Evolutionary conservation across 2,113 vertebrate species (phyloP).

Genomic region (Sus scrofa): T2T-Sscrofa CM000815.6:126049501-126050000

Average conservation of each 20-base stretch:
- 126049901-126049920: not conserved
- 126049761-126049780: not conserved
- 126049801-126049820: not conserved
- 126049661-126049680: not conserved
- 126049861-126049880: not conserved
- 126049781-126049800: not conserved
- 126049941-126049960: not conserved
- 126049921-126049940: not conserved
- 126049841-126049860: not conserved
- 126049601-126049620: not conserved
- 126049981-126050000: not conserved
- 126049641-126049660: not conserved
- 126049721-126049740: not conserved
- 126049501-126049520: too few species aligned
- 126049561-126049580: too few species aligned
- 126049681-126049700: not conserved
- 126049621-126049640: not conserved
- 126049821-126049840: not conserved
- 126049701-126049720: not conserved
- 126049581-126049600: too few species aligned
- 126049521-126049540: too few species aligned
- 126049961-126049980: not conserved
- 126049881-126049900: not conserved
- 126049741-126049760: not conserved
- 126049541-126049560: too few species aligned